Evolutionary conservation across 2,113 vertebrate species (phyloP).

Genomic region (Saguinus midas): DNA sequence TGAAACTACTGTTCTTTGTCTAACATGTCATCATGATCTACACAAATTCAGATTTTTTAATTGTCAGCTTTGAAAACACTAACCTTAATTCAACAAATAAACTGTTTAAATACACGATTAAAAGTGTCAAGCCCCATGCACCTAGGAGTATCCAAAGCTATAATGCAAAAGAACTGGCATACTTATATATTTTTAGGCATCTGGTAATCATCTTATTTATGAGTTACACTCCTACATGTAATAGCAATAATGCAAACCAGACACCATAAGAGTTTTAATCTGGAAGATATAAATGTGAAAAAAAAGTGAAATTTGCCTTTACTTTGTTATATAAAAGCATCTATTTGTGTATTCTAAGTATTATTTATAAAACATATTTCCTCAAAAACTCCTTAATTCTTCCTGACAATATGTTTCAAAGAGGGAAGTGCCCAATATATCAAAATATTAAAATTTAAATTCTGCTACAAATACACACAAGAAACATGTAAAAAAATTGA

Average conservation of each 20-base stretch:
- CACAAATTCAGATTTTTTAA: slow-evolving; percentile 6
- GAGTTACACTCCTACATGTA: not conserved
- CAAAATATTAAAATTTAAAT: slow-evolving; percentile 17
- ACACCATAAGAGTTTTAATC: not conserved
- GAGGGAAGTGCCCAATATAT: not conserved
- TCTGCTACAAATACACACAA: not conserved
- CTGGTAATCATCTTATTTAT: not conserved
- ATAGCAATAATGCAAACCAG: not conserved
- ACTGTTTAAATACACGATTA: not conserved
- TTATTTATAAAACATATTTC: slow-evolving; percentile 4
- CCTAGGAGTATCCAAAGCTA: not conserved
- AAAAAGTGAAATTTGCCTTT: not conserved
- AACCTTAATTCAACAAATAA: slow-evolving; percentile 38
- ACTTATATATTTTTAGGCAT: not conserved
- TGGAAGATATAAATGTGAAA: not conserved
- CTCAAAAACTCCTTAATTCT: not conserved
- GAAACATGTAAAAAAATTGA: slow-evolving; percentile 13
- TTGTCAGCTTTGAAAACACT: slow-evolving; percentile 18
- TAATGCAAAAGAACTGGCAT: not conserved
- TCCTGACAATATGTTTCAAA: slow-evolving; percentile 18
- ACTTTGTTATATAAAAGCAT: not conserved
- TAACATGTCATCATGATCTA: not conserved
- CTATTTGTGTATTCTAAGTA: not conserved
- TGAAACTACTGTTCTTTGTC: not conserved
- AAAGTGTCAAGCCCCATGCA: not conserved